Evolutionary conservation across 2,797 vertebrate genomes (phyloP), one percentile per base, ranked within the genome.

Genomic region (Cirrhinus molitorella): DNA sequence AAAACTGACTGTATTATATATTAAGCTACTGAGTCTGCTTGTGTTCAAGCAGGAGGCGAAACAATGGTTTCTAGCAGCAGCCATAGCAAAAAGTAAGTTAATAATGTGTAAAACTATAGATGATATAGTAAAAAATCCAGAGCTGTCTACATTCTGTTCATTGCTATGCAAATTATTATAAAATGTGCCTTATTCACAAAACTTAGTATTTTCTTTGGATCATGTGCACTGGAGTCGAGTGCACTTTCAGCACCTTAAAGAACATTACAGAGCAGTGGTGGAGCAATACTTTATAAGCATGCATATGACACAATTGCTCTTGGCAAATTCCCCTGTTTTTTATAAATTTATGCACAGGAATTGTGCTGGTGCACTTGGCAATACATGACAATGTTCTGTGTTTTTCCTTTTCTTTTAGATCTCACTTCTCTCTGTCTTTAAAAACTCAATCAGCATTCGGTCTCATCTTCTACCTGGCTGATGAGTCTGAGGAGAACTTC

Each of bases 381-480:
- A 55, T 8, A 23, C 28, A 40, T 57, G 40, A 59, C 40, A 21
- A 5, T 67, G 23, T 23, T 73, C 40, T 59, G 12, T 28, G 45
- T 49, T 61, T 71, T 63, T 53, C 23, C 17, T 37, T 88, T 5
- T 67, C 37, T 68, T 68, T 57, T 91, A 99, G 98, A 92, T 96
- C 95, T 89, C 95, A 97, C 87, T 95, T 99, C 89, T 97, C 97
- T 67, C 92, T 99, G 90, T 97, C 94, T 78, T 87, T 99, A 90
- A 98, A 96, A 94, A 98, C 97, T 25, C 92, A 95, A 4, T 97
- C 97, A 21, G 94, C 96, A 63, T 96, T 95, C 31, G 97, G 98
- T 87, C 96, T 98, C 92, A 95, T 99, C 89, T 96, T 98, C 90
- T 98, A 99, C 40, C 16, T 96, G 80, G 96, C 96, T 3, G 97